Conservation (phyloP, 1,140 invertebrate genomes). For the Conus betulinus region DNA sequence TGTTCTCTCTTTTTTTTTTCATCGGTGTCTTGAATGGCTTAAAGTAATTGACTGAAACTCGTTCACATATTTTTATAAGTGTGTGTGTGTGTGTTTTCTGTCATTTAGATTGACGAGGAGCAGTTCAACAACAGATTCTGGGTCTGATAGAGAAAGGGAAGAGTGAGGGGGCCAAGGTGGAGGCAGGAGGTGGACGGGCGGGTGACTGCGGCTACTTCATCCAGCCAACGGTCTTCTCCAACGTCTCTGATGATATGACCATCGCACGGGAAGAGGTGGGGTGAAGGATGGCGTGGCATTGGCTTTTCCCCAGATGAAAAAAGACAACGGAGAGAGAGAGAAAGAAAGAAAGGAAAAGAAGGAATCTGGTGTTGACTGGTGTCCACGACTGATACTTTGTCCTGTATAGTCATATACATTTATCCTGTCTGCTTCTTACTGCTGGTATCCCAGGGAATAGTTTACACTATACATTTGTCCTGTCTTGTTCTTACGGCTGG, state of each 20-base stretch:
- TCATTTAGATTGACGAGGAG: constrained; percentile 83
- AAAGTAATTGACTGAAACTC: neutral
- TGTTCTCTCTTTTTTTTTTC: neutral
- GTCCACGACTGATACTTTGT: too few species aligned
- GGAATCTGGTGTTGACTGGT: too few species aligned
- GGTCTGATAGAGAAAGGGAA: constrained; percentile 86
- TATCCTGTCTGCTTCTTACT: too few species aligned
- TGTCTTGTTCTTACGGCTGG: too few species aligned
- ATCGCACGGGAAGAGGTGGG: constrained; percentile 92
- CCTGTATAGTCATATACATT: too few species aligned
- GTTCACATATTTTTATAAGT: neutral
- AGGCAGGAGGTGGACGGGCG: constrained; percentile 85
- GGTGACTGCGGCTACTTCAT: constrained; percentile 91
- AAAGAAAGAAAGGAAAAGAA: too few species aligned
- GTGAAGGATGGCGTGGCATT: neutral
- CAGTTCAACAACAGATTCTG: constrained; percentile 91
- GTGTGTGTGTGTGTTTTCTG: neutral
- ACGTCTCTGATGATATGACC: constrained; percentile 94
- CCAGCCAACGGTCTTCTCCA: constrained; percentile 95
- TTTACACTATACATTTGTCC: too few species aligned
- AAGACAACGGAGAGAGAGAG: too few species aligned
- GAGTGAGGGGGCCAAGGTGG: constrained; percentile 90
- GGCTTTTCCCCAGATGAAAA: too few species aligned
- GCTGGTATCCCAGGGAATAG: too few species aligned
- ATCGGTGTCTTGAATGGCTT: neutral